A percentile compares a stretch with the other conserved stretches of the same genome.
Evolutionary conservation across 2,797 vertebrate species (phyloP).

Genomic region (Phylloscopus collybita): DNA sequence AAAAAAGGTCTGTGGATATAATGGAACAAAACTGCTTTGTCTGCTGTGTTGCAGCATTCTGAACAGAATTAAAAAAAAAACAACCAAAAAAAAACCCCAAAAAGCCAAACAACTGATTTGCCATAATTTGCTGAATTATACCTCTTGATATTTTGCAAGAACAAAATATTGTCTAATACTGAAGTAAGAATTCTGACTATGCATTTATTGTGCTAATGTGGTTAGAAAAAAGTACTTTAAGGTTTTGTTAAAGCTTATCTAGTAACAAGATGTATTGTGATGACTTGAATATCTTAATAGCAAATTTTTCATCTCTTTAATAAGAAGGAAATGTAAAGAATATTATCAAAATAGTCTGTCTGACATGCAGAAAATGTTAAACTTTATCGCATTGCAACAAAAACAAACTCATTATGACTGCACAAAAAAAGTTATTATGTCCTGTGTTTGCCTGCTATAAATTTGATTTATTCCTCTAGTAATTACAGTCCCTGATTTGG

Average conservation of each 20-base stretch:
- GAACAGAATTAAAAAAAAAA: background rate
- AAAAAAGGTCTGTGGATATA: background rate
- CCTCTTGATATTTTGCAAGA: conserved; percentile 24
- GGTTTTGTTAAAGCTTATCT: conserved; percentile 51
- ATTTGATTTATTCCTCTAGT: conserved; percentile 74
- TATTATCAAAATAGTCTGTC: conserved; percentile 70
- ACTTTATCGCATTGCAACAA: conserved; percentile 64
- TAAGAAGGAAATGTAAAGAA: conserved; percentile 67
- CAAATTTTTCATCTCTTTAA: conserved; percentile 54
- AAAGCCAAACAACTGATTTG: background rate
- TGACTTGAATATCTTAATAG: conserved; percentile 64
- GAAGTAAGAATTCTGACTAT: background rate
- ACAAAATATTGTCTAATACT: background rate
- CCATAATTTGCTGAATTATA: conserved; percentile 10
- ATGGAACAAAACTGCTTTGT: conserved; percentile 40
- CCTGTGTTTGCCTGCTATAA: conserved; percentile 66
- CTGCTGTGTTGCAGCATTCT: background rate
- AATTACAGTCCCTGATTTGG: conserved; percentile 65
- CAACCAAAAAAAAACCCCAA: too few relatives aligned
- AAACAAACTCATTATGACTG: conserved; percentile 62
- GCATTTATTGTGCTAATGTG: conserved; percentile 19
- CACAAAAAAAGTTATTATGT: conserved; percentile 60
- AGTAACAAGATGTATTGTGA: conserved; percentile 46
- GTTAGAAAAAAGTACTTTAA: conserved; percentile 10
- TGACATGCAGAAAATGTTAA: conserved; percentile 65